Conservation (phyloP, 2,797 vertebrate genomes). For the Sparus aurata region DNA sequence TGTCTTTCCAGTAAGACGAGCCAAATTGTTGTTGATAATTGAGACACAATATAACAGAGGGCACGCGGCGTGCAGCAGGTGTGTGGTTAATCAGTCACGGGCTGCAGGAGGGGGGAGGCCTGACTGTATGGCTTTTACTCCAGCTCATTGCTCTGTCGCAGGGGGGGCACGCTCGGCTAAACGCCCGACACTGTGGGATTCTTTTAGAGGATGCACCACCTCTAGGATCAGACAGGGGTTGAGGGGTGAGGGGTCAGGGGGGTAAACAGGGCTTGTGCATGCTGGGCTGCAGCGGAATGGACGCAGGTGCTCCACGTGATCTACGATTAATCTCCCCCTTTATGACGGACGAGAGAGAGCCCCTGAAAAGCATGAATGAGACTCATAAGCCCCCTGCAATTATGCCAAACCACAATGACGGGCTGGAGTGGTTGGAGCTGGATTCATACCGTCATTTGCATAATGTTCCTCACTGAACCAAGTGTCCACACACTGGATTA, state of each 20-base stretch:
- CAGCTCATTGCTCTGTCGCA: constrained; percentile 50
- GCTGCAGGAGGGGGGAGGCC: constrained; percentile 42
- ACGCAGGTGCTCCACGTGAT: constrained; percentile 82
- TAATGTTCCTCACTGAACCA: constrained; percentile 55
- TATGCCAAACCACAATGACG: constrained; percentile 72
- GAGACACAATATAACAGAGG: constrained; percentile 78
- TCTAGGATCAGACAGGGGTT: constrained; percentile 61
- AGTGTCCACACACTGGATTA: constrained; percentile 40
- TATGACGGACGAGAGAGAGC: constrained; percentile 74
- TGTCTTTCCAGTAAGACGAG: constrained; percentile 71
- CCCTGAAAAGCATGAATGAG: constrained; percentile 78
- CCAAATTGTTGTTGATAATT: constrained; percentile 82
- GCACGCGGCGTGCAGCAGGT: constrained; percentile 83
- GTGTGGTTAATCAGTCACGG: constrained; percentile 84
- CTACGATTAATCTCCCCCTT: constrained; percentile 81
- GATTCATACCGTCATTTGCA: constrained; percentile 69
- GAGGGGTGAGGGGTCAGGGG: constrained; percentile 64
- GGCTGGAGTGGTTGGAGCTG: constrained; percentile 55
- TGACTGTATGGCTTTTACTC: constrained; percentile 68
- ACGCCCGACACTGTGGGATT: constrained; percentile 57
- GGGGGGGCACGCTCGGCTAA: constrained; percentile 35
- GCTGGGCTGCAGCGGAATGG: constrained; percentile 78
- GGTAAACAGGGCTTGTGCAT: constrained; percentile 66
- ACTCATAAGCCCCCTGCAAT: constrained; percentile 74
- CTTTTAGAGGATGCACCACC: constrained; percentile 74